Evolutionary conservation across 2,888 invertebrate genomes (phyloP).

Genomic region (Hypomecis punctinalis): DNA sequence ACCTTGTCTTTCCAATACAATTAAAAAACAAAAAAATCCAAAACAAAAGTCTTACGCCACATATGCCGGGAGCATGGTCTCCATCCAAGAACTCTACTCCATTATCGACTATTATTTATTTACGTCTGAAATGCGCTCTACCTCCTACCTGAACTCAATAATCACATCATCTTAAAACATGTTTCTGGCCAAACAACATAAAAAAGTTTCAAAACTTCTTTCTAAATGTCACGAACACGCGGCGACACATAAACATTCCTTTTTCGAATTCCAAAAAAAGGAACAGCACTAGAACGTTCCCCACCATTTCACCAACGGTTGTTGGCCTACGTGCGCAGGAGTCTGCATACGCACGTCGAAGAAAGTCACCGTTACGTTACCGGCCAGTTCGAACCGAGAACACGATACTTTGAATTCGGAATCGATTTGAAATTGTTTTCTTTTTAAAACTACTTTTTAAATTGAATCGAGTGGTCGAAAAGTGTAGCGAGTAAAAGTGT

Average conservation of each 20-base stretch:
- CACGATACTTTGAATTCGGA: conserved; percentile 23
- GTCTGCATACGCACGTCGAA: conserved; percentile 58
- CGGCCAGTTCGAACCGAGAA: conserved; percentile 41
- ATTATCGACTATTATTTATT: too few species aligned
- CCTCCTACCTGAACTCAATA: too few species aligned
- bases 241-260: conserved; percentile 13
- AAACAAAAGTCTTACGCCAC: too few species aligned
- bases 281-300: conserved; percentile 43
- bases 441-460: conserved; percentile 18
- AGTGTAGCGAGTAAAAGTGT: conserved; percentile 14
- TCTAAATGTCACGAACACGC: not conserved
- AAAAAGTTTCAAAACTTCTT: too few species aligned
- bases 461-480: conserved; percentile 1
- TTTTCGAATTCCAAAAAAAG: conserved; percentile 37
- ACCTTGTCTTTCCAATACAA: too few species aligned
- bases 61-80: too few species aligned
- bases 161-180: not conserved
- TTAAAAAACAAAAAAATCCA: too few species aligned
- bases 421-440: conserved; percentile 32
- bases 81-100: too few species aligned
- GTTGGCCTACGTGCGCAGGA: conserved; percentile 59
- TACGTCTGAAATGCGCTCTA: too few species aligned
- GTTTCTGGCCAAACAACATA: not conserved
- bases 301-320: conserved; percentile 62
- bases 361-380: conserved; percentile 67